Evolutionary conservation across 2,797 vertebrate genomes (phyloP), one percentile per base, ranked within the genome.

Genomic region (Parotocinclus haroldoi): DNA sequence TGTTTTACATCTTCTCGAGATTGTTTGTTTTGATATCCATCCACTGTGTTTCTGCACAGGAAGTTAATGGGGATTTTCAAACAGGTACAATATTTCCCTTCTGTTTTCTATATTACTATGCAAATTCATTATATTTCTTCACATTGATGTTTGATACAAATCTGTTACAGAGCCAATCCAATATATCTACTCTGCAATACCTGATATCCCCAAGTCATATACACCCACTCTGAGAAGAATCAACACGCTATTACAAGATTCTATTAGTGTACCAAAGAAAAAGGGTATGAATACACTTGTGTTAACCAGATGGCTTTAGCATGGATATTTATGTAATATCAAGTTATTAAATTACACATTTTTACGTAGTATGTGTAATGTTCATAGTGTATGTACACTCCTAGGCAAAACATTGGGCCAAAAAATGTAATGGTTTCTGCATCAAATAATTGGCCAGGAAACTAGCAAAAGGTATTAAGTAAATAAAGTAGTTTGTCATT

Each of bases 11-110:
- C 58, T 55, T 76, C 45, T 16, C 58, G 38, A 68, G 14, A 58
- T 61, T 65, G 57, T 59, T 7, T 69, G 51, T 74, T 81, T 82
- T 87, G 76, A 83, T 75, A 72, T 68, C 73, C 40, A 75, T 77
- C 77, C 75, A 44, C 79, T 85, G 50, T 89, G 75, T 90, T 79
- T 85, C 81, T 81, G 88, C 82, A 70, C 82, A 98, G 95, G 94
- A 93, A 76, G 82, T 94, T 83, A 93, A 91, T 18, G 84, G 90
- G 73, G 87, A 90, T 78, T 77, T 80, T 68, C 74, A 79, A 75
- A 58, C 84, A 95, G 95, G 95, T 98, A 87, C 87, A 83, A 37
- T 66, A 12, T n/a, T 37, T 40, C 67, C 4, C 38, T 36, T 49
- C 10, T 71, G 56, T 37, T 9, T 10, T 19, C 9, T 46, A 44